Conservation (phyloP, 2,888 invertebrate species). For the Eupeodes luniger region DNA sequence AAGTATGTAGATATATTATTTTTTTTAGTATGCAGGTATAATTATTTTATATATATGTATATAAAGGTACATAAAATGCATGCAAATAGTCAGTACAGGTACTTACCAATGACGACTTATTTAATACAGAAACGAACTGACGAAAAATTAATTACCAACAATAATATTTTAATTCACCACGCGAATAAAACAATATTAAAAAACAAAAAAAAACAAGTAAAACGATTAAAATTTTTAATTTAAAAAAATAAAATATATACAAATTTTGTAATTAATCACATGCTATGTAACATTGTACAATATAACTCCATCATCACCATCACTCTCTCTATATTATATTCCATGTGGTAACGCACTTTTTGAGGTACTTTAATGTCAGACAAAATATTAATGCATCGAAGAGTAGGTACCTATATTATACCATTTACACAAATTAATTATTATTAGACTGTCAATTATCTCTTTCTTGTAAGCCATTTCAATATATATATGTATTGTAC, state of each 20-base stretch:
- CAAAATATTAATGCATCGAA: constrained; percentile 25
- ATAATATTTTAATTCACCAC: constrained; percentile 18
- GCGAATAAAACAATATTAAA: neutral
- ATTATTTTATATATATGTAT: neutral
- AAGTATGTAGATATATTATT: too few relatives aligned
- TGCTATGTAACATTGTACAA: neutral
- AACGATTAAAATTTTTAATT: constrained; percentile 2
- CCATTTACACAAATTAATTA: constrained; percentile 12
- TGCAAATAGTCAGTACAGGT: neutral
- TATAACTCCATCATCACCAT: neutral
- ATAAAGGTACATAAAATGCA: neutral
- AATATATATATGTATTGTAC: too few relatives aligned
- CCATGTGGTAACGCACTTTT: neutral
- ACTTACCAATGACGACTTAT: constrained; percentile 12
- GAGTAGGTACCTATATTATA: neutral
- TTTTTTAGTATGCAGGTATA: neutral
- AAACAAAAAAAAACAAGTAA: constrained; percentile 7
- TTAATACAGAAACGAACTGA: neutral
- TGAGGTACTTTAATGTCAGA: constrained; percentile 8
- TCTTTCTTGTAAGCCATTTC: constrained; percentile 8
- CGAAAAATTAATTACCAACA: neutral
- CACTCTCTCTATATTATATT: neutral
- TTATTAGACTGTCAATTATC: constrained; percentile 40
- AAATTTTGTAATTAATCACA: constrained; percentile 28
- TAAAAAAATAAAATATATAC: neutral